phyloP scores from a whole-genome alignment of 2,797 vertebrate genomes.

The Lophotriccus pileatus region DNA sequence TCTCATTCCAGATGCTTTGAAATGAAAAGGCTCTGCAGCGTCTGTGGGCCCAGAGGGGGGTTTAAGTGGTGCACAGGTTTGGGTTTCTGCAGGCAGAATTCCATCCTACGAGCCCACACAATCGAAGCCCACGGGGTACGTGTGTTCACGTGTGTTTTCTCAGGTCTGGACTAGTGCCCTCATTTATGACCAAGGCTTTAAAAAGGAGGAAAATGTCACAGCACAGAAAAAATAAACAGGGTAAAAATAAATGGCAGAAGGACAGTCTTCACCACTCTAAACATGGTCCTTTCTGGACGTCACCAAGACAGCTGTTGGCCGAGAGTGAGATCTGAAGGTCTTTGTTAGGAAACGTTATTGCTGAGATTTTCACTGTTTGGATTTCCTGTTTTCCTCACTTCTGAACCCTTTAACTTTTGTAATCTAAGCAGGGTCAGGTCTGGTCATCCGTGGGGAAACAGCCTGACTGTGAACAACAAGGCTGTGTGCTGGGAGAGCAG shows the following conservation, averaged over 20 bases:
- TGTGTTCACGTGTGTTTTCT: background rate
- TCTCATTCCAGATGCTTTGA: background rate
- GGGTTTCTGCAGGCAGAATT: background rate
- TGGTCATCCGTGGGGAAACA: slow-evolving; percentile 45
- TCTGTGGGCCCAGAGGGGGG: background rate
- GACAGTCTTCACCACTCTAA: background rate
- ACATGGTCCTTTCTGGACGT: background rate
- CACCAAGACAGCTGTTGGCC: slow-evolving; percentile 40
- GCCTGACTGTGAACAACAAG: slow-evolving; percentile 47
- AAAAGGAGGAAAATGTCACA: slow-evolving; percentile 44
- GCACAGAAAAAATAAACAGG: slow-evolving; percentile 58
- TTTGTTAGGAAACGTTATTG: slow-evolving; percentile 63
- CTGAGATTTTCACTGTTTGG: slow-evolving; percentile 64
- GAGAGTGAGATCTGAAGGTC: slow-evolving; percentile 50
- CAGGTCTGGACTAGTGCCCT: slow-evolving; percentile 12
- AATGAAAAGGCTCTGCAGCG: background rate
- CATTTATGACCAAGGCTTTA: slow-evolving; percentile 51
- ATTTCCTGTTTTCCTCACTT: slow-evolving; percentile 64
- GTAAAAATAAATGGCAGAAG: slow-evolving; percentile 45
- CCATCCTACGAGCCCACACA: background rate
- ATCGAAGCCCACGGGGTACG: background rate
- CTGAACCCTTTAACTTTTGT: slow-evolving; percentile 52
- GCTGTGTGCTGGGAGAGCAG: background rate
- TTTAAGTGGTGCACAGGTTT: background rate
- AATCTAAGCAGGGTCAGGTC: slow-evolving; percentile 59